Evolutionary conservation across 2,113 vertebrate genomes (phyloP).

Genomic region (Synodontis membranacea): DNA sequence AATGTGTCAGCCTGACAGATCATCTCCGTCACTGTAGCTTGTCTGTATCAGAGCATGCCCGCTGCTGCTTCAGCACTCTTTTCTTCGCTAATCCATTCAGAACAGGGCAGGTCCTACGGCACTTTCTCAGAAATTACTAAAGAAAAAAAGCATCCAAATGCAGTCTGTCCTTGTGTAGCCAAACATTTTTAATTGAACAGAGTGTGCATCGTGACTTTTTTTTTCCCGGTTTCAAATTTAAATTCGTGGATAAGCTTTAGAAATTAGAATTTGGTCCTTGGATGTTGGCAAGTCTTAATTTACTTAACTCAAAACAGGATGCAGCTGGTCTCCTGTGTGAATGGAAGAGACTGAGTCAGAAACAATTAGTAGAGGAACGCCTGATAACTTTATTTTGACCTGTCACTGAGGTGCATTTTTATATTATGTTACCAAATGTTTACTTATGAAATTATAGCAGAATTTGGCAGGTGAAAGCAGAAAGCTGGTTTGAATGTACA

Average conservation of each 20-base stretch:
- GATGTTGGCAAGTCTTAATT: constrained; percentile 45
- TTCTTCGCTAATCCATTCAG: neutral
- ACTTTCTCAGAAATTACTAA: neutral
- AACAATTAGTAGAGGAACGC: constrained; percentile 21
- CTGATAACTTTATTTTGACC: constrained; percentile 40
- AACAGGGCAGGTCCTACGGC: neutral
- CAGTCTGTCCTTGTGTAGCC: neutral
- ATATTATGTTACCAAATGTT: constrained; percentile 36
- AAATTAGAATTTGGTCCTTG: constrained; percentile 30
- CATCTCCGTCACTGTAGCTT: constrained; percentile 46
- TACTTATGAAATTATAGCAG: constrained; percentile 14
- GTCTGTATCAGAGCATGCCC: constrained; percentile 45
- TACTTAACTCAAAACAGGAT: constrained; percentile 52
- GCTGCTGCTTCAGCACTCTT: constrained; percentile 15
- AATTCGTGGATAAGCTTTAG: neutral
- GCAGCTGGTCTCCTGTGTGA: constrained; percentile 50
- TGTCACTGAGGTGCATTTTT: constrained; percentile 34
- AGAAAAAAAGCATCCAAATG: neutral
- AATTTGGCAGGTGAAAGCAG: constrained; percentile 28
- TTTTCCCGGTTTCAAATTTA: neutral
- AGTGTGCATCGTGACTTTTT: neutral
- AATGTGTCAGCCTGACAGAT: constrained; percentile 58
- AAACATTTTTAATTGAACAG: neutral
- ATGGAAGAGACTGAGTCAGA: constrained; percentile 36
- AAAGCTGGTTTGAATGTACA: constrained; percentile 26